Conservation (phyloP, 2,113 vertebrate species). For the Odontophorus gujanensis region DNA sequence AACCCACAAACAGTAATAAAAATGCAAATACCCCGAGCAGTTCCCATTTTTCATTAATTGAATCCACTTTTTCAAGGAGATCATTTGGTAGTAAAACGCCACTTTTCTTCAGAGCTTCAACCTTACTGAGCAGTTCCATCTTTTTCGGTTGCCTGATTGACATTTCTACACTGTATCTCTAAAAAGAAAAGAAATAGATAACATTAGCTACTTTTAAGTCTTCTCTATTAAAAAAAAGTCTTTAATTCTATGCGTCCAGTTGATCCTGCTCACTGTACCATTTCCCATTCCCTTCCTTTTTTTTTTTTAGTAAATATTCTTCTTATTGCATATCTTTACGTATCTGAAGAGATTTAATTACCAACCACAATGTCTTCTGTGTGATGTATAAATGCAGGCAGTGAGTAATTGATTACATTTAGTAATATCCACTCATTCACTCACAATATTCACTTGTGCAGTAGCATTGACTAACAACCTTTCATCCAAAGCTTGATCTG, state of each 20-base stretch:
- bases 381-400: neutral
- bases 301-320: neutral
- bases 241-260: neutral
- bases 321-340: neutral
- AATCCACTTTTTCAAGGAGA: constrained; percentile 89
- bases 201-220: constrained; percentile 24
- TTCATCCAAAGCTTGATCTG: neutral
- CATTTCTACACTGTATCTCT: constrained; percentile 94
- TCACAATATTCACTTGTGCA: neutral
- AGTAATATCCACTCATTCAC: neutral
- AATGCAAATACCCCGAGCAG: constrained; percentile 93
- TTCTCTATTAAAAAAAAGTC: neutral
- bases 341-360: neutral
- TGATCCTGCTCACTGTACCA: neutral
- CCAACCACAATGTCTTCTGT: neutral
- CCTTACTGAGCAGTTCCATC: constrained; percentile 87
- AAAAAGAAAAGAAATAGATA: constrained; percentile 62
- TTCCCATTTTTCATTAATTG: constrained; percentile 92
- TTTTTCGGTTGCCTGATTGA: constrained; percentile 89
- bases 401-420: neutral
- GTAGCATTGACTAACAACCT: neutral
- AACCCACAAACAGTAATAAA: constrained; percentile 85
- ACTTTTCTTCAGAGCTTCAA: constrained; percentile 89
- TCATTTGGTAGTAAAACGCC: constrained; percentile 83
- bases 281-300: neutral